A percentile compares a stretch with the other conserved stretches of the same genome.
Evolutionary conservation across 2,888 invertebrate species (phyloP).

Genomic region (Fissipunctia ypsillon): DNA sequence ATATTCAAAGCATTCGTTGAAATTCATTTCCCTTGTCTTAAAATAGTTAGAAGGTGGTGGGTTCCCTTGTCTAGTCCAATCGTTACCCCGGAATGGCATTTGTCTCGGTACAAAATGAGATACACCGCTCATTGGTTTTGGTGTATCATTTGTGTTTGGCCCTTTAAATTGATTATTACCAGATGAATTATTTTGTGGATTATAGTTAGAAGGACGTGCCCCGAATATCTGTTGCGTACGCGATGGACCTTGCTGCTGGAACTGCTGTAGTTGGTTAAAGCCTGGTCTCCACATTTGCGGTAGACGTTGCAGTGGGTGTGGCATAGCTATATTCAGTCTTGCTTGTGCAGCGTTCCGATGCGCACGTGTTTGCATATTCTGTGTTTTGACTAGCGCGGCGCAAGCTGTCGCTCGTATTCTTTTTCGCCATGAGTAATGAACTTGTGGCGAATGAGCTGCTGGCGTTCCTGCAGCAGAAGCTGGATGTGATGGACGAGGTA

Average conservation of each 20-base stretch:
- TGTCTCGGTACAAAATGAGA: slow-evolving; percentile 1
- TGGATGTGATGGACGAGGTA: too few species aligned
- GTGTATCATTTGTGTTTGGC: not conserved
- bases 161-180: too few species aligned
- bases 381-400: too few species aligned
- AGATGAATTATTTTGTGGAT: not conserved
- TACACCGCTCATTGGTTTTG: slow-evolving; percentile 6
- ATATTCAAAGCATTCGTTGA: slow-evolving; percentile 8
- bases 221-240: not conserved
- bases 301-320: not conserved
- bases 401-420: too few species aligned
- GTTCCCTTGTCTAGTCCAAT: not conserved
- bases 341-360: too few species aligned
- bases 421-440: too few species aligned
- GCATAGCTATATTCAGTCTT: slow-evolving; percentile 2
- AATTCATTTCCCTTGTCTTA: slow-evolving; percentile 2
- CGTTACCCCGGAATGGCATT: slow-evolving; percentile 11
- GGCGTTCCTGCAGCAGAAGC: too few species aligned
- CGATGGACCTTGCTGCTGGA: not conserved
- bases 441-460: too few species aligned
- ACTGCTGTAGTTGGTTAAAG: not conserved
- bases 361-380: too few species aligned
- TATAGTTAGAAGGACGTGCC: not conserved
- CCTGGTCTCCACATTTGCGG: slow-evolving; percentile 7
- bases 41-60: slow-evolving; percentile 5